These are phyloP conservation scores for Synanceia verrucosa DNA, from an alignment of 2,797 vertebrate species.

Conservation along the genomic window DNA sequence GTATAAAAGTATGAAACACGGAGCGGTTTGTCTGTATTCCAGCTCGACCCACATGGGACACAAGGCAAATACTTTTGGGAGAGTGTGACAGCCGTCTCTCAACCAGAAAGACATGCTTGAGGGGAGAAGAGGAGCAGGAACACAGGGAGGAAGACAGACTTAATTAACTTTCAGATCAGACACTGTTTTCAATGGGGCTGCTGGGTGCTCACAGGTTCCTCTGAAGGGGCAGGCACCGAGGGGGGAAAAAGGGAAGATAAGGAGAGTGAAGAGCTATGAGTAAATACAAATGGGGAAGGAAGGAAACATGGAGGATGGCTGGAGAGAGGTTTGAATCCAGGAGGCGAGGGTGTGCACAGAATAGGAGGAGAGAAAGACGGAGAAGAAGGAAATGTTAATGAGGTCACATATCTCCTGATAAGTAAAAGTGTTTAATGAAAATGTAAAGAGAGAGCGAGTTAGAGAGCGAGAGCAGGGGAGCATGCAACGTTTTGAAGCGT, in stretches of 20 bases:
- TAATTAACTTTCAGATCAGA: conserved; percentile 79
- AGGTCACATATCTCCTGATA: conserved; percentile 80
- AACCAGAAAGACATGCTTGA: conserved; percentile 70
- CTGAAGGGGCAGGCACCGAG: conserved; percentile 46
- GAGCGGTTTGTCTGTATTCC: conserved; percentile 49
- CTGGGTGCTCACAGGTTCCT: conserved; percentile 61
- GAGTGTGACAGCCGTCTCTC: conserved; percentile 70
- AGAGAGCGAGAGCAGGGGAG: conserved; percentile 20
- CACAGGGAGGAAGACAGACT: conserved; percentile 63
- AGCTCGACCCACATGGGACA: conserved; percentile 58
- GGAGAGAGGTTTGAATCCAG: conserved; percentile 24
- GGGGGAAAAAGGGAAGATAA: conserved; percentile 56
- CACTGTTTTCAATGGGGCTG: conserved; percentile 58
- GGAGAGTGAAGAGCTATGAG: conserved; percentile 36
- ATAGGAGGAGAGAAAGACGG: conserved; percentile 37
- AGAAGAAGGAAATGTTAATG: conserved; percentile 74
- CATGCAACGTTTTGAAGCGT: conserved; percentile 44
- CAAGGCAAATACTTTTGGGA: conserved; percentile 52
- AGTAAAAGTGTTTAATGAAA: conserved; percentile 77
- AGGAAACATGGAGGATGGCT: conserved; percentile 12
- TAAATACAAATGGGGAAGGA: conserved; percentile 51
- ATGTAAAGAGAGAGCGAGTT: conserved; percentile 41
- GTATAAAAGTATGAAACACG: conserved; percentile 60
- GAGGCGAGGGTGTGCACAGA: conserved; percentile 22
- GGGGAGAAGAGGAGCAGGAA: conserved; percentile 62